phyloP scores from a whole-genome alignment of 2,113 vertebrate genomes.

The Oncorhynchus mykiss region DNA sequence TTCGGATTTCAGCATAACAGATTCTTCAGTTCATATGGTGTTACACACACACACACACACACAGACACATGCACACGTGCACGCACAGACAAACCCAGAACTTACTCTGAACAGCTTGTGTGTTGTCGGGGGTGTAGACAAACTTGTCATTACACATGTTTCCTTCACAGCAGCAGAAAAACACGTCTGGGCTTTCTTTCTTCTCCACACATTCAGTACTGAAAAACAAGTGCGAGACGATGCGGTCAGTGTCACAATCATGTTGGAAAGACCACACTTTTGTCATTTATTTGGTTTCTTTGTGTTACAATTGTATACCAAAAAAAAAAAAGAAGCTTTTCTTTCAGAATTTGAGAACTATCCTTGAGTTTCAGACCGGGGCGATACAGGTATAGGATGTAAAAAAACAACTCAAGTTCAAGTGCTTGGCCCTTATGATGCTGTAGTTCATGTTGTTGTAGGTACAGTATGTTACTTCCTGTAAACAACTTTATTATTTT shows the following conservation, averaged over 20 bases:
- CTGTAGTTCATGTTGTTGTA: not conserved
- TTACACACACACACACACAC: not conserved
- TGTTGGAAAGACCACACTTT: not conserved
- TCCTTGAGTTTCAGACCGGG: not conserved
- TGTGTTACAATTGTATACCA: too few species aligned
- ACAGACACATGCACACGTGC: not conserved
- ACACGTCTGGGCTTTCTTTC: constrained; percentile 94
- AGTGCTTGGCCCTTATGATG: not conserved
- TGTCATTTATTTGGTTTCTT: not conserved
- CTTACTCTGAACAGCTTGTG: constrained; percentile 81
- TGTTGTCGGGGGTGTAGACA: constrained; percentile 83
- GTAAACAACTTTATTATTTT: not conserved
- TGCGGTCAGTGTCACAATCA: not conserved
- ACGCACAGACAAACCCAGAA: not conserved
- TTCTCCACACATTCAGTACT: constrained; percentile 94
- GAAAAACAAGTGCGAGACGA: constrained; percentile 5
- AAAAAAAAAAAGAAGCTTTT: not conserved
- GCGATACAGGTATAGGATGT: not conserved
- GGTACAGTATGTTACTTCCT: not conserved
- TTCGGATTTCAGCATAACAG: too few species aligned
- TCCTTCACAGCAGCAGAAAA: constrained; percentile 99
- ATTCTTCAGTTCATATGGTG: too few species aligned
- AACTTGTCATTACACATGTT: constrained; percentile 96
- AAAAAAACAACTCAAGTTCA: not conserved
- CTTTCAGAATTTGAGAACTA: not conserved